phyloP scores from a whole-genome alignment of 2,113 vertebrate species.

The Calyptommatus sinebrachiatus region DNA sequence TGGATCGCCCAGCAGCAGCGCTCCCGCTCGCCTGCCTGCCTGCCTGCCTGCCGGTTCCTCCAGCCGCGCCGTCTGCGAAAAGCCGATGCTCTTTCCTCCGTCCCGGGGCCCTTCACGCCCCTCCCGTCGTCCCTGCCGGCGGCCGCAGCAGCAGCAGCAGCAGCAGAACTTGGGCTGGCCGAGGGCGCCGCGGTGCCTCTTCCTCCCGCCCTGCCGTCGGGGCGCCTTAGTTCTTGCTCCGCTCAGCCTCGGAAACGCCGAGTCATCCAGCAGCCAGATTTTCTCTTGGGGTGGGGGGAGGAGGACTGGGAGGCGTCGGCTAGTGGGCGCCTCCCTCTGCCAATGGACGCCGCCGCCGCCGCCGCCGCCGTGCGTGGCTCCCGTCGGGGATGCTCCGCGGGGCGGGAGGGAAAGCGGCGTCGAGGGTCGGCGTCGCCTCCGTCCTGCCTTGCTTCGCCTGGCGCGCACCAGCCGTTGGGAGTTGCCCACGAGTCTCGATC shows the following conservation, averaged over 20 bases:
- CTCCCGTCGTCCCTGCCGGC: too few relatives aligned
- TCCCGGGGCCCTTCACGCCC: neutral
- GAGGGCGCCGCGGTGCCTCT: slow-evolving; percentile 7
- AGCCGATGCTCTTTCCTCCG: neutral
- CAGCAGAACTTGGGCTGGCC: neutral
- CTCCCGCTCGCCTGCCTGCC: too few relatives aligned
- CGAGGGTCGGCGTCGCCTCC: too few relatives aligned
- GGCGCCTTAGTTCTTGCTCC: slow-evolving; percentile 25
- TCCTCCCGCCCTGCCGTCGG: neutral
- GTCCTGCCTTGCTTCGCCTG: too few relatives aligned
- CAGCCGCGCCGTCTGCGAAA: neutral
- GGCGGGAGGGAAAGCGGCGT: too few relatives aligned
- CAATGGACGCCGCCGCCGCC: too few relatives aligned
- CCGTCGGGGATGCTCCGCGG: neutral
- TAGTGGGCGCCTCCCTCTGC: neutral
- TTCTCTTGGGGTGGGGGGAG: neutral
- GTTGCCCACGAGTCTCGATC: too few relatives aligned
- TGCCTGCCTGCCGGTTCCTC: neutral
- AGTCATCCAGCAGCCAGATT: neutral
- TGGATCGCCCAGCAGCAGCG: neutral
- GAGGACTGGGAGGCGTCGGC: neutral
- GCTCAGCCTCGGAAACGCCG: neutral
- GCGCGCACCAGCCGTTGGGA: too few relatives aligned
- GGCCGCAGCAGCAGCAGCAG: neutral
- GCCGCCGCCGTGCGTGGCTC: neutral